Base-by-base conservation (phyloP, 2,888 invertebrate species). In the Melieria crassipennis region DNA sequence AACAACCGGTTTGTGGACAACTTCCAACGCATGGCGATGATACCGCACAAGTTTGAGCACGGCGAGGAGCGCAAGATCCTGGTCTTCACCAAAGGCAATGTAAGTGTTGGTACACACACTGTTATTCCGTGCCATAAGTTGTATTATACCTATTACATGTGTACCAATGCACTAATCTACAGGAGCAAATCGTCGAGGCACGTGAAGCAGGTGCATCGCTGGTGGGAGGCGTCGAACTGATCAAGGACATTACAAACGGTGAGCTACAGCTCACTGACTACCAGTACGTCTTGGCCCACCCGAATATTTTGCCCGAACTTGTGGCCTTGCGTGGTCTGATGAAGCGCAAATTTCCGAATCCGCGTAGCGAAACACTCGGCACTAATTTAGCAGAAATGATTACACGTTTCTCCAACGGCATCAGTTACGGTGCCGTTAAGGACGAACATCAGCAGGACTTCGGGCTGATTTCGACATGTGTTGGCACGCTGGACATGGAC, bases 231-330 rank as follows among this genome's bases (percentile, higher is more conserved):
- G 81, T 88, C 0, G 94, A 94, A 57, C 81, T 95, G 16, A 90
- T 96, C 46, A 94, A 93, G 85, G 90, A 91, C 76, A 91, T 96
- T 77, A 93, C 94, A 88, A 91, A 88, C 80, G 94, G 94, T n/a
- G 88, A 90, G 75, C 81, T 94, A 4, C 87, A 89, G 70, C 79
- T 92, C 3, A 86, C 88, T 5, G 94, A 96, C 76, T 96, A 91
- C 82, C 91, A 94, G 79, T 91, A 89, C 80, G 82, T 94, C 7
- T 87, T 96, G 11, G 93, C 94, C 0, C 94, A 96, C 87, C 92
- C 94, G 0, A 91, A 92, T 81, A 93, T 96, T 74, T 84, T 95
- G 64, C 90, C 93, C 0, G 95, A 96, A 66, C 82, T 96, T 52
- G 90, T 93, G 1, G 88, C 90, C 0, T 88, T 96, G 70, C 89